A percentile compares a stretch with the other conserved stretches of the same genome.
phyloP scores from a whole-genome alignment of 1,140 invertebrate genomes.

The Geopemphigus sp. region DNA sequence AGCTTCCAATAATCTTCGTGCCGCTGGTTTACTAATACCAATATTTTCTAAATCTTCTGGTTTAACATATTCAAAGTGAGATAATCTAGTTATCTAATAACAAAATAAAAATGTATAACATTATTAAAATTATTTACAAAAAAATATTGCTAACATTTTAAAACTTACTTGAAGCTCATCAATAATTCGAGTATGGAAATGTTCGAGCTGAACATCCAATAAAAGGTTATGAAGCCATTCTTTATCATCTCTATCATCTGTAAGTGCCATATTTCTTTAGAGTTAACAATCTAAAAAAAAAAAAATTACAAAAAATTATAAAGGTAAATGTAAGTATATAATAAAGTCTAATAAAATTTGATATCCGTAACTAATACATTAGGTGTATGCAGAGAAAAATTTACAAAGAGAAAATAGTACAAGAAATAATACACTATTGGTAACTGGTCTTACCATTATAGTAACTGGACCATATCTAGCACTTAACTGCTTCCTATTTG shows the following conservation, averaged over 20 bases:
- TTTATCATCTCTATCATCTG: constrained; percentile 62
- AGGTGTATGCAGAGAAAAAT: no score
- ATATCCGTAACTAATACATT: no score
- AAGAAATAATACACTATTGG: constrained; percentile 25
- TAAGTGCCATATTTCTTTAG: constrained; percentile 11
- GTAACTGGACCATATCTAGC: constrained; percentile 35
- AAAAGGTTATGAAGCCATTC: constrained; percentile 84
- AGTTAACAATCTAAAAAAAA: neutral
- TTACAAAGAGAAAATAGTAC: constrained; percentile 27
- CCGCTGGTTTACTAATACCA: constrained; percentile 89
- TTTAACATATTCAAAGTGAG: constrained; percentile 95
- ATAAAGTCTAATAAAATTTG: neutral
- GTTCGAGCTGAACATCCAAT: constrained; percentile 85
- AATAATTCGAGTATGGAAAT: constrained; percentile 84
- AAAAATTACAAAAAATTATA: no score
- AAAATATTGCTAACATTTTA: neutral
- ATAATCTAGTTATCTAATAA: constrained; percentile 73
- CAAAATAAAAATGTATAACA: neutral
- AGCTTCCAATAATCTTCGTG: constrained; percentile 82
- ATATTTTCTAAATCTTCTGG: constrained; percentile 91
- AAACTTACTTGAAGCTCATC: constrained; percentile 78
- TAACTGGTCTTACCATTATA: constrained; percentile 7
- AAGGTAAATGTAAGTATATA: no score
- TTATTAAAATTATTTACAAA: neutral
- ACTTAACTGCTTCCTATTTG: neutral